These are phyloP conservation scores for Tetanocera ferruginea DNA, from an alignment of 2,888 invertebrate genomes.

Conservation along the genomic window DNA sequence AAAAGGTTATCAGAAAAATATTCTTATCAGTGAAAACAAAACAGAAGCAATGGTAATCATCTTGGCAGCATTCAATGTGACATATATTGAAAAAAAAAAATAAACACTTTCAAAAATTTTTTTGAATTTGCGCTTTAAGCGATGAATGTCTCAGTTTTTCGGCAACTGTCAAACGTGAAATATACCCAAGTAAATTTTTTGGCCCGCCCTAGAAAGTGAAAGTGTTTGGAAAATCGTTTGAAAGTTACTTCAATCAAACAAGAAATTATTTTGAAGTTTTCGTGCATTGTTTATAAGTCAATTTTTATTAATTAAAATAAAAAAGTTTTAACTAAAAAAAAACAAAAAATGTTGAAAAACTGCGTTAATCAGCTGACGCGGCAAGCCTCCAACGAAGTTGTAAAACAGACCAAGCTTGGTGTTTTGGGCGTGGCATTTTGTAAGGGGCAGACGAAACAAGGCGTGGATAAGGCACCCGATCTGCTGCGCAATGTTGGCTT, in stretches of 20 bases:
- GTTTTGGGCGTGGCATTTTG: slow-evolving; percentile 86
- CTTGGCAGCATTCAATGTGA: no score
- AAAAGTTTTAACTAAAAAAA: not conserved
- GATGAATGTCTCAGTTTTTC: no score
- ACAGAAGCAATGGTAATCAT: no score
- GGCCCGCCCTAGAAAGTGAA: not conserved
- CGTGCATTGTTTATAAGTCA: not conserved
- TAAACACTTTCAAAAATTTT: no score
- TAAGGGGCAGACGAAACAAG: slow-evolving; percentile 80
- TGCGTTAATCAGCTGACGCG: slow-evolving; percentile 37
- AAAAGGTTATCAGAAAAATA: no score
- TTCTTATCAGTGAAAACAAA: no score
- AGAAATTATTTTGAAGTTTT: not conserved
- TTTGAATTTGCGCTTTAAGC: no score
- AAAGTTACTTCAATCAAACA: not conserved
- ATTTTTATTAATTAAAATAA: not conserved
- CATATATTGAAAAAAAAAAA: no score
- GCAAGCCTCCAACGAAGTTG: slow-evolving; percentile 24
- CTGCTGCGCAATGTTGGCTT: slow-evolving; percentile 77
- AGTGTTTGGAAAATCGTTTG: not conserved
- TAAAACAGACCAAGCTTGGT: slow-evolving; percentile 70
- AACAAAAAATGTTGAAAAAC: slow-evolving; percentile 45
- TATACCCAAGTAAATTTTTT: not conserved
- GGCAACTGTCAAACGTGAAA: no score
- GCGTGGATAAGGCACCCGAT: slow-evolving; percentile 80